Conservation (phyloP, 2,113 vertebrate species). For the Colossoma macropomum region DNA sequence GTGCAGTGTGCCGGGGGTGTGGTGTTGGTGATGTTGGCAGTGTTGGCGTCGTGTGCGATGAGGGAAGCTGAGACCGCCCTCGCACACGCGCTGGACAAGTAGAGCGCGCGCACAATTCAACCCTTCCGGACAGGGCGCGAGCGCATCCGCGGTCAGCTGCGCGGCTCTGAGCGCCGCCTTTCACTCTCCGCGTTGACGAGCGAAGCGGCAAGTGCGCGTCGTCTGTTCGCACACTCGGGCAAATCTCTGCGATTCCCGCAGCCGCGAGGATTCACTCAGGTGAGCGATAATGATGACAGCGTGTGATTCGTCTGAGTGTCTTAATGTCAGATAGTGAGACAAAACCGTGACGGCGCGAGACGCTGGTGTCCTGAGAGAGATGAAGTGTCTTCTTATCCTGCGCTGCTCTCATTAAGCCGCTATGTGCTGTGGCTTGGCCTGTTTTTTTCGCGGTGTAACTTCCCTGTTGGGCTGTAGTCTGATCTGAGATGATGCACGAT, state of each 20-base stretch:
- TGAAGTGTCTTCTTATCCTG: not conserved
- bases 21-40: not conserved
- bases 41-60: not conserved
- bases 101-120: slow-evolving; percentile 36
- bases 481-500: not conserved
- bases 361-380: not conserved
- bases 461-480: not conserved
- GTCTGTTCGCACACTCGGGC: not conserved
- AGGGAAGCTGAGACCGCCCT: slow-evolving; percentile 23
- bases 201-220: not conserved
- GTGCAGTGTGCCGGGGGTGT: no score
- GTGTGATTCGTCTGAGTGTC: not conserved
- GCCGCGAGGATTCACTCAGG: not conserved
- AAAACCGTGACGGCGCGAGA: no score
- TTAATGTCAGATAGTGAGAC: not conserved
- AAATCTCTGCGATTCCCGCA: no score
- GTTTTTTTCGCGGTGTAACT: not conserved
- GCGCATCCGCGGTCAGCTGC: slow-evolving; percentile 42
- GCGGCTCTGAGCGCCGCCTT: not conserved
- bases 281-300: not conserved
- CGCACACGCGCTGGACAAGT: slow-evolving; percentile 21
- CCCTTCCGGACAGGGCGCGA: slow-evolving; percentile 57
- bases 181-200: not conserved
- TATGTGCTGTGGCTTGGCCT: not conserved
- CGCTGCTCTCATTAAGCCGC: not conserved